Evolutionary conservation across 2,113 vertebrate genomes (phyloP).

Genomic region (Laterallus jamaicensis): DNA sequence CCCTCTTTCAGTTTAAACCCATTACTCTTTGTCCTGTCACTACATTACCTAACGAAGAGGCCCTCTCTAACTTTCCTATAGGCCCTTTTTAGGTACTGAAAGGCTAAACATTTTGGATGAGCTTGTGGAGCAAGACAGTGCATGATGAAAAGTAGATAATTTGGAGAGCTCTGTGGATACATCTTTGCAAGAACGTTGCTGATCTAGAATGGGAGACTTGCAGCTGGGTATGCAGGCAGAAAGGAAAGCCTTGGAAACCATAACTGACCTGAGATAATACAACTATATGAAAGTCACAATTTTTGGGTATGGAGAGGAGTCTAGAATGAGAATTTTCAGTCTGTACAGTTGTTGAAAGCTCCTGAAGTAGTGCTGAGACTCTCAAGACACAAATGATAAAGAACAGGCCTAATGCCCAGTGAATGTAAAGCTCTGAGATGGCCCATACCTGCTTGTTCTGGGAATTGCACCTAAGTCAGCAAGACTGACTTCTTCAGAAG

Average conservation of each 20-base stretch:
- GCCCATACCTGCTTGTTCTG: not conserved
- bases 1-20: no score
- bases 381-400: not conserved
- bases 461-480: not conserved
- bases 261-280: not conserved
- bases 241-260: not conserved
- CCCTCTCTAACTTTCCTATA: no score
- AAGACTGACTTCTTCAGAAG: not conserved
- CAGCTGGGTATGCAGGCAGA: not conserved
- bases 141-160: not conserved
- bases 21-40: no score
- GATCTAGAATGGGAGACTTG: not conserved
- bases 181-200: not conserved
- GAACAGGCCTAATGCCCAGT: not conserved
- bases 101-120: not conserved
- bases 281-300: not conserved
- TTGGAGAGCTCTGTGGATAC: not conserved
- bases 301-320: not conserved
- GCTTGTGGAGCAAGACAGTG: conserved; percentile 2
- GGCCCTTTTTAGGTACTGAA: no score
- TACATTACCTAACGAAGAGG: no score
- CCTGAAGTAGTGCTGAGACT: not conserved
- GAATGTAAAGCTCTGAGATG: not conserved
- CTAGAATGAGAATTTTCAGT: not conserved
- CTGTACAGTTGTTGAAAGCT: not conserved